phyloP scores from a whole-genome alignment of 64 coral and sea anemone species.

The Montipora cactus region DNA sequence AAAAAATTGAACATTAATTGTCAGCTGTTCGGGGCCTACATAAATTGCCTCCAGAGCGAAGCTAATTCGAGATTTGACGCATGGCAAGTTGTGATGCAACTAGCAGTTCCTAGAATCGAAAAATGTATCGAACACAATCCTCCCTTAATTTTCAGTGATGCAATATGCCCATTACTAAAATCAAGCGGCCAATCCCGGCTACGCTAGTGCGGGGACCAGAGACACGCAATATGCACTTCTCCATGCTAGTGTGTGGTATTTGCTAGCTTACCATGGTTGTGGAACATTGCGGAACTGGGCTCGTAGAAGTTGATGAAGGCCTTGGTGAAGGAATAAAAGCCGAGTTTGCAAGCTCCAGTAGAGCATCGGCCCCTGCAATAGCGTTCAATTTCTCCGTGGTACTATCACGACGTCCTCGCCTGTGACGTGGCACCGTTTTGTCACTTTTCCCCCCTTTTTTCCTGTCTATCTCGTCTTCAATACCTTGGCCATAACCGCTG shows the following conservation, averaged over 20 bases:
- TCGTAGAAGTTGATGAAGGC: constrained; percentile 16
- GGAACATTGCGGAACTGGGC: constrained; percentile 45
- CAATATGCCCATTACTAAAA: background rate
- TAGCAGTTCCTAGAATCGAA: background rate
- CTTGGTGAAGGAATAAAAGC: constrained; percentile 64
- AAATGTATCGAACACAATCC: background rate
- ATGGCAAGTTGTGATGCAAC: background rate
- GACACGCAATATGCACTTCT: background rate
- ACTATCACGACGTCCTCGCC: constrained; percentile 50
- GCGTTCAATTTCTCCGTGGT: constrained; percentile 86
- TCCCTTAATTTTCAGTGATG: background rate
- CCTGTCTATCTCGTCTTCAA: constrained; percentile 77
- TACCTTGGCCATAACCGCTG: constrained; percentile 84
- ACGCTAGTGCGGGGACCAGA: no score
- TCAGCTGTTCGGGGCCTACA: no score
- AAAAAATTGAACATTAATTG: no score
- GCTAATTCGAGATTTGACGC: no score
- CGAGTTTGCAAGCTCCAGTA: constrained; percentile 84
- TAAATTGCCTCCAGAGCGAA: no score
- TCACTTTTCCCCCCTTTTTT: constrained; percentile 28
- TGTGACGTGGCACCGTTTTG: background rate
- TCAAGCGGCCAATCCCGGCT: background rate
- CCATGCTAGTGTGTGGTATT: background rate
- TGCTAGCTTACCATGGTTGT: constrained; percentile 54
- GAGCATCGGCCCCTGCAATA: constrained; percentile 89